Evolutionary conservation across 2,888 invertebrate genomes (phyloP), one percentile per base, ranked within the genome.

Genomic region (Chymomyza procnemis): DNA sequence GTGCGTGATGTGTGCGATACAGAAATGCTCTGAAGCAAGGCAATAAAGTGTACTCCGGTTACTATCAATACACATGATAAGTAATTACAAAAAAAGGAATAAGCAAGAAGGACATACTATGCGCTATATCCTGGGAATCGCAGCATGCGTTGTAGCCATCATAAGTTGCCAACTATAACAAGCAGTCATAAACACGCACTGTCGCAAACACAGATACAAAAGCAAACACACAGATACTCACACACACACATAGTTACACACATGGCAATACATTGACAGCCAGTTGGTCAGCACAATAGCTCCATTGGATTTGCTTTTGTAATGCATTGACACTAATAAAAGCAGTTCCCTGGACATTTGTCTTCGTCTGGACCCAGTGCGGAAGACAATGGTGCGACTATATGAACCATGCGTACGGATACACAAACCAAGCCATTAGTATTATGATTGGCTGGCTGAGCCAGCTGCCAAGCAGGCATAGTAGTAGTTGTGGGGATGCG

Each of bases 281-380:
- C 18, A 59, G 18, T 30, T 34, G 30, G 57, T 57, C 34, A 34
- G n/a, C 30, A 60, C 47, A 74, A 74, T 64, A 55, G 70, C 66
- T 67, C 75, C 73, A 69, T 64, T 70, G 78, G 75, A 77, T 48
- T 65, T 64, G 62, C 19, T 47, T 26, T 18, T 61, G 59, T 58
- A 59, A 67, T 66, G 69, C 75, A 64, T 71, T 77, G 75, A 78
- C 75, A 75, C 78, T 72, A 74, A 78, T 73, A 75, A 72, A 78
- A 74, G 54, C 21, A 54, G 54, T 41, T 41, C 34, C 34, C 34
- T 41, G 34, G 34, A 41, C 34, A 41, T 41, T 41, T 41, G 34
- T 41, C 34, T 41, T 9, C 34, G 9, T 9, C 34, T 41, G 34
- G 34, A 41, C 34, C 1, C 9, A 41, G 34, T 3, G 12, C 3